Conservation (phyloP, 2,797 vertebrate species). For the Paguma larvata region DNA sequence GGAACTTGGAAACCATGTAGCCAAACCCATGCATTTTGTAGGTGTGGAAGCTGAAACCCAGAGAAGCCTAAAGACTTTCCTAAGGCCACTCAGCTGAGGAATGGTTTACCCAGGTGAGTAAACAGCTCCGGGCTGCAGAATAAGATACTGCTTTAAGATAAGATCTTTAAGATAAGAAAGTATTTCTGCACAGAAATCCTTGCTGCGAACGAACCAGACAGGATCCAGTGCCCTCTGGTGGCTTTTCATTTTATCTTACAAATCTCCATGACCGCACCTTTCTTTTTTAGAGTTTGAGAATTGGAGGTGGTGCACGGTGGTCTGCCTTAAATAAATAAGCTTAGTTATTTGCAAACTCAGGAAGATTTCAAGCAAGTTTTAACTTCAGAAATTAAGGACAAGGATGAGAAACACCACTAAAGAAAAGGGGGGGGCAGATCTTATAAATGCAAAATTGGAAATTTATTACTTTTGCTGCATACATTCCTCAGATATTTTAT, state of each 20-base stretch:
- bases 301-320: background rate
- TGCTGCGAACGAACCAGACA: background rate
- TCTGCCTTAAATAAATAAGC: background rate
- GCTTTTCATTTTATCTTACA: background rate
- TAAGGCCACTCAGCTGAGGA: background rate
- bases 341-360: background rate
- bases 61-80: background rate
- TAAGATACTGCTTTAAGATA: too few species aligned
- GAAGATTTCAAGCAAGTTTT: background rate
- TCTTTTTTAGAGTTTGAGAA: background rate
- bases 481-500: background rate
- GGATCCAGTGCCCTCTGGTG: constrained; percentile 43
- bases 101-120: background rate
- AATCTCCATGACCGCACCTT: background rate
- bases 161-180: background rate
- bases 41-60: background rate
- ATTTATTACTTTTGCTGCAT: background rate
- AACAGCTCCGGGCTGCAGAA: background rate
- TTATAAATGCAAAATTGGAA: constrained; percentile 17
- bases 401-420: constrained; percentile 1
- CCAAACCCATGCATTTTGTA: background rate
- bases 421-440: background rate
- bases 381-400: background rate
- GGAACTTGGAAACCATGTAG: background rate
- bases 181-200: background rate